Evolutionary conservation across 1,140 invertebrate species (phyloP), one percentile per base, ranked within the genome.

Genomic region (Bombus turneri): DNA sequence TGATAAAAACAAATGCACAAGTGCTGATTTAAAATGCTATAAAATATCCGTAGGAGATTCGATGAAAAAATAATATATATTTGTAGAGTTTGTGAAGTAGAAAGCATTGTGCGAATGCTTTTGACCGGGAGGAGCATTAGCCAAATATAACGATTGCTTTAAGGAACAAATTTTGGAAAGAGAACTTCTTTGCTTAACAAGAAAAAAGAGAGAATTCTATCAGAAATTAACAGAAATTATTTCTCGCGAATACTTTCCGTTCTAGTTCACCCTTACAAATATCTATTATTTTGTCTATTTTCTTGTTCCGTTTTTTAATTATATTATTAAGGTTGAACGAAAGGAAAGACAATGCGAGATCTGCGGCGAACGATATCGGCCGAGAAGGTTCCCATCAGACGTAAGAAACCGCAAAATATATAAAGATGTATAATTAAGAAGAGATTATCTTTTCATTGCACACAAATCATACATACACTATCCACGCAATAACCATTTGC

Each of bases 1-100:
- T 66, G 72, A 41, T 92, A 91, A 90, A 90, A 92, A 88, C 72
- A 90, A 85, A 90, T 91, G 83, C 89, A 90, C 88, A 91, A 53
- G 73, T 88, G 71, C 59, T 83, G 83, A 82, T 87, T 84, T 91
- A 92, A 92, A 92, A 92, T 89, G 90, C 87, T 91, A 90, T 92
- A 90, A 90, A 88, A 92, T 47, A 75, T 78, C 43, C 41, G 47
- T 72, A 53, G n/a, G 28, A 34, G 22, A 47, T 22, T 22, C 47
- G 18, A 53, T 8, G 47, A 53, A 22, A 53, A 53, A 53, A 53
- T 53, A 53, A 53, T 53, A 53, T 8, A 53, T 53, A 53, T 22
- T 53, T 53, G 18, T 22, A 53, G 47, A 22, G 47, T 53, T 22
- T 22, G 5, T 22, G 5, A 22, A 53, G 6, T 2, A 53, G 47